phyloP scores from a whole-genome alignment of 2,797 vertebrate genomes.

The Catamblyrhynchus diadema region DNA sequence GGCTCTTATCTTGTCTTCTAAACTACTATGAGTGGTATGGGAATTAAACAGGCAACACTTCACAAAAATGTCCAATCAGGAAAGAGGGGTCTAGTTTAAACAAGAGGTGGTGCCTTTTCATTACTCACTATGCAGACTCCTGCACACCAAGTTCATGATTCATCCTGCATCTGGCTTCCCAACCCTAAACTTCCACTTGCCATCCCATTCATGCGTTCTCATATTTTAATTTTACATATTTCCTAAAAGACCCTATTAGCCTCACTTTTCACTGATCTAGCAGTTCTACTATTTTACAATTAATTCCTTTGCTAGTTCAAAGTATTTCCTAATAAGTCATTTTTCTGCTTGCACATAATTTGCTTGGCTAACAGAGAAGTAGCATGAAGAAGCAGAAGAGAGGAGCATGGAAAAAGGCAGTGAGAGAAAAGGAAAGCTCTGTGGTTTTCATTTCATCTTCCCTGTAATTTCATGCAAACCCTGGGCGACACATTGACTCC shows the following conservation, averaged over 20 bases:
- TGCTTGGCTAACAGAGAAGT: background rate
- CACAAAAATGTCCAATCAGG: background rate
- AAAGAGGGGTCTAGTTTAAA: background rate
- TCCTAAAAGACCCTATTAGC: background rate
- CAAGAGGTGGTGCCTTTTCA: background rate
- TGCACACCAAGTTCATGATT: background rate
- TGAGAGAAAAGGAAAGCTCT: background rate
- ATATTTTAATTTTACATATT: background rate
- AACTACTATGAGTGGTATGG: background rate
- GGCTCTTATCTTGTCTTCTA: background rate
- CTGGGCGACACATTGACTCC: background rate
- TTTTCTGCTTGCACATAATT: background rate
- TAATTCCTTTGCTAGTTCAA: background rate
- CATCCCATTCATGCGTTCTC: rapidly evolving
- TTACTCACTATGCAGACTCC: background rate
- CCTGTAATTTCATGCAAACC: background rate
- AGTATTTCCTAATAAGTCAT: background rate
- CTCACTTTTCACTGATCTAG: background rate
- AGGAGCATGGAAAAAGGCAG: background rate
- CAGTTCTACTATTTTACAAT: background rate
- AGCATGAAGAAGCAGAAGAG: background rate
- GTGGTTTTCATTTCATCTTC: background rate
- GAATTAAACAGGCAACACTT: background rate
- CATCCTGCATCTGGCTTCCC: background rate
- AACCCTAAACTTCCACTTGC: background rate